Evolutionary conservation across 2,797 vertebrate genomes (phyloP), one percentile per base, ranked within the genome.

Genomic region (Falco columbarius): DNA sequence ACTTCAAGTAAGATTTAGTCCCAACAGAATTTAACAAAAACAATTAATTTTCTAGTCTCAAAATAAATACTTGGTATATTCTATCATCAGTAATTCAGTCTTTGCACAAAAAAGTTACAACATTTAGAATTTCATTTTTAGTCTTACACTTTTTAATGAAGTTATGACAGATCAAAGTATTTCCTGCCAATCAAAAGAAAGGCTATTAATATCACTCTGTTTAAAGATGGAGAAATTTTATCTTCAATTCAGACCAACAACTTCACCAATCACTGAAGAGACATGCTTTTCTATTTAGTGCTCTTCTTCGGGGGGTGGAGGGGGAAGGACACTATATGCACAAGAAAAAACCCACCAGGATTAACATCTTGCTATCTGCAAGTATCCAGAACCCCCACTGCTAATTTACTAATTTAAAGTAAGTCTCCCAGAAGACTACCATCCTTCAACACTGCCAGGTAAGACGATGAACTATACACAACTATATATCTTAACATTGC

Each of bases 1-100:
- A 95, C 82, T 71, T 59, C 89, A 96, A 97, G 61, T 70, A 96
- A 95, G 96, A 95, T 93, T 93, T 75, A 97, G 54, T 94, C 90
- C 88, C 42, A 95, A 81, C 9, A 95, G 72, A 62, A 95, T 81
- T 97, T 96, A 96, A 96, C 56, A 86, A 91, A 91, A 96, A 77
- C 54, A 94, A 95, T 86, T 93, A 32, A 61, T 97, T 97, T 86
- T 86, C 63, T 62, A 95, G 81, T 72, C 94, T 95, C 62, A 96
- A 95, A 97, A 40, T 90, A 92, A 95, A 86, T 86, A 95, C 92
- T 96, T 96, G 73, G 38, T 68, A 58, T 85, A 73, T 68, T 96
- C 72, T 76, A 90, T 81, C 82, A 94, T 30, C 84, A 38, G 40
- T n/a, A 73, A 90, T 86, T 91, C 34, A 77, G 29, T 86, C 42